phyloP scores from a whole-genome alignment of 2,888 invertebrate genomes.

The Nephrotoma guestfalica region DNA sequence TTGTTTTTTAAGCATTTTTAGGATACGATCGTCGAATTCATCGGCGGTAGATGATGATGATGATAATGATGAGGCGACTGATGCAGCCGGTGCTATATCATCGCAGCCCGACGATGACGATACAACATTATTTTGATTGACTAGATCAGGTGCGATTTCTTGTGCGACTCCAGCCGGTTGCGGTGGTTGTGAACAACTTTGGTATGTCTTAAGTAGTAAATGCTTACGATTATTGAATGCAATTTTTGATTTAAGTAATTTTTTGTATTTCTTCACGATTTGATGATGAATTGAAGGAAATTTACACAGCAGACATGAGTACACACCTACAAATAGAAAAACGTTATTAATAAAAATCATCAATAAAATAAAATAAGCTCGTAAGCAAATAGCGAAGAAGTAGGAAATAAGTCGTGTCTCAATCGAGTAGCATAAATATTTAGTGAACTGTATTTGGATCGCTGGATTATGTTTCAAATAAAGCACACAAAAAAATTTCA shows the following conservation, averaged over 20 bases:
- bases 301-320: not conserved
- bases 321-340: not conserved
- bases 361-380: too few species aligned
- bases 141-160: not conserved
- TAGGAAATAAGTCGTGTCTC: too few species aligned
- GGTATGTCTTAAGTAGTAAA: not conserved
- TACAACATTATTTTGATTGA: not conserved
- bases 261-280: conserved; percentile 1
- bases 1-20: conserved; percentile 3
- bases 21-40: not conserved
- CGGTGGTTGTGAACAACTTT: not conserved
- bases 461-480: too few species aligned
- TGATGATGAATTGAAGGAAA: not conserved
- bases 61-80: not conserved
- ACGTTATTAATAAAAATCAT: too few species aligned
- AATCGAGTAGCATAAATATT: too few species aligned
- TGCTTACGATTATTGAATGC: not conserved
- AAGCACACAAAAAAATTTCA: too few species aligned
- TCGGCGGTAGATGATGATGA: not conserved
- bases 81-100: not conserved
- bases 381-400: too few species aligned
- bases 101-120: not conserved
- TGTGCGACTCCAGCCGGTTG: not conserved
- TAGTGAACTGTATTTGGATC: too few species aligned
- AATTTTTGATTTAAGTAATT: not conserved